These are phyloP conservation scores for Indicator maculatus DNA, from an alignment of 2,113 vertebrate genomes.

Conservation along the genomic window DNA sequence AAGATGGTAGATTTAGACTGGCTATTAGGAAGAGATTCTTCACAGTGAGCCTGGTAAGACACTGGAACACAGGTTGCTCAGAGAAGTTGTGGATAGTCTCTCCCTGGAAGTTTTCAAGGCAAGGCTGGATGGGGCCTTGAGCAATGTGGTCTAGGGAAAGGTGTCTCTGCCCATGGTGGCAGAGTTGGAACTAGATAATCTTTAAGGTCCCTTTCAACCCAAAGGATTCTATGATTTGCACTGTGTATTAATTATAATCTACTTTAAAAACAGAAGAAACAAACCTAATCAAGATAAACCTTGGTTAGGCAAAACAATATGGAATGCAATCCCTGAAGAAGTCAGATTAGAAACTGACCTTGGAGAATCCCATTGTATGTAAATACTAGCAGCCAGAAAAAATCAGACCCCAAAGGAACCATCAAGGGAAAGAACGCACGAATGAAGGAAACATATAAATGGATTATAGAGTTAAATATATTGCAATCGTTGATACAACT, in stretches of 20 bases:
- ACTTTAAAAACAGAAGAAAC: not conserved
- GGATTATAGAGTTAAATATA: not conserved
- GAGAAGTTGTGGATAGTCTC: too few species aligned
- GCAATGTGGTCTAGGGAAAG: too few species aligned
- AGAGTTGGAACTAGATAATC: too few species aligned
- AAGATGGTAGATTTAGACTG: too few species aligned
- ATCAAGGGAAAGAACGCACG: not conserved
- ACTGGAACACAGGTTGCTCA: too few species aligned
- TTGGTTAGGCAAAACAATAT: not conserved
- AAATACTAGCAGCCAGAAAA: rapidly evolving
- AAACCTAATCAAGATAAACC: not conserved
- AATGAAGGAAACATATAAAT: not conserved
- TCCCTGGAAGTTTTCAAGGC: too few species aligned
- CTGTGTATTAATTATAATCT: not conserved
- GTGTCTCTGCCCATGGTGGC: too few species aligned
- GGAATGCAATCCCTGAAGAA: not conserved
- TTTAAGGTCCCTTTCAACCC: too few species aligned
- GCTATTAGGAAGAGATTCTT: too few species aligned
- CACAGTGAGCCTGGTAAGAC: too few species aligned
- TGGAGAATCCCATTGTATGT: not conserved
- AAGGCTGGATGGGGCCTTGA: too few species aligned
- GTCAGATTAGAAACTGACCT: not conserved
- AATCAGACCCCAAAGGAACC: not conserved
- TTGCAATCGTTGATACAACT: not conserved
- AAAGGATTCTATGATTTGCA: not conserved